A percentile compares a stretch with the other conserved stretches of the same genome.
Conservation (phyloP, 2,888 invertebrate genomes). For the Rutpela maculata region DNA sequence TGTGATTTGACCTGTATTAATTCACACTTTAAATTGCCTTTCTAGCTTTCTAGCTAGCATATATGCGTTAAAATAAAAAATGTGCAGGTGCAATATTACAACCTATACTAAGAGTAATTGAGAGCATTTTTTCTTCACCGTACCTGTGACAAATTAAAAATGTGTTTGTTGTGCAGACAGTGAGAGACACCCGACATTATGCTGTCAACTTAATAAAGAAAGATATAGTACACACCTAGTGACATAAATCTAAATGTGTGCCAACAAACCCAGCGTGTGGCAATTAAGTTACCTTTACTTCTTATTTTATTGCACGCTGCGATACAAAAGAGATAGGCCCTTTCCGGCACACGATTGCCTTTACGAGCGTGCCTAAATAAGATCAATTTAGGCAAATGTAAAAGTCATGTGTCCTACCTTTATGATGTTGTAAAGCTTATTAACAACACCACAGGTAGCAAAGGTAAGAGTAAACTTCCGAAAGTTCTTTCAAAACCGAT, state of each 20-base stretch:
- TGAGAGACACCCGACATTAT: constrained; percentile 42
- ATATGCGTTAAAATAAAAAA: neutral
- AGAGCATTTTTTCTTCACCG: constrained; percentile 1
- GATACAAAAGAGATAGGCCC: constrained; percentile 13
- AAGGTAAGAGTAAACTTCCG: neutral
- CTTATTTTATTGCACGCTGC: constrained; percentile 46
- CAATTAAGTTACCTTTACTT: constrained; percentile 48
- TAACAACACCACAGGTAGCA: neutral
- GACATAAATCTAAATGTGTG: constrained; percentile 60
- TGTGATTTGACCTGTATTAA: too few relatives aligned
- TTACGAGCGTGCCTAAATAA: constrained; percentile 45
- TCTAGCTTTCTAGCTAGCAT: neutral
- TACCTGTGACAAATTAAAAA: constrained; percentile 34
- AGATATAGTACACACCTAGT: constrained; percentile 55
- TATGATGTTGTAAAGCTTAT: constrained; percentile 18
- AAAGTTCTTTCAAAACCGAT: neutral
- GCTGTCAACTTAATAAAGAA: constrained; percentile 53
- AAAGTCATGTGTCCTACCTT: constrained; percentile 35
- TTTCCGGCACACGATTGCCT: constrained; percentile 39
- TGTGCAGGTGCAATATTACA: neutral
- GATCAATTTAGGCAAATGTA: constrained; percentile 33
- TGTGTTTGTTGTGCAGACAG: constrained; percentile 15
- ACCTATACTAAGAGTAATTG: neutral
- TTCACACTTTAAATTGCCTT: too few relatives aligned
- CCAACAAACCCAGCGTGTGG: constrained; percentile 58